These are phyloP conservation scores for Nerophis ophidion DNA, from an alignment of 2,113 vertebrate species.

Conservation along the genomic window DNA sequence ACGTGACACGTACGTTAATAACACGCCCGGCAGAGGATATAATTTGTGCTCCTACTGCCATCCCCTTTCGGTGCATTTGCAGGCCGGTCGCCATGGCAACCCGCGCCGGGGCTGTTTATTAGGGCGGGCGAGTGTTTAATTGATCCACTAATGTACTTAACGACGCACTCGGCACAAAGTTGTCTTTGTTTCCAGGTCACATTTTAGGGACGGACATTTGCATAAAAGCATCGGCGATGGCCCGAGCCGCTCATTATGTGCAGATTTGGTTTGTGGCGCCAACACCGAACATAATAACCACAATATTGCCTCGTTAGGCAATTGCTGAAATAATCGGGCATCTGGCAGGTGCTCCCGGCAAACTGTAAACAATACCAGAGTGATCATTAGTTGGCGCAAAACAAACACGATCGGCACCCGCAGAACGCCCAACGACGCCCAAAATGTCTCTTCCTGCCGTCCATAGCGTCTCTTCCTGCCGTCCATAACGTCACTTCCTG, in stretches of 20 bases:
- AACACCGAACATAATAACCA: conserved; percentile 80
- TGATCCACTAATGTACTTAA: conserved; percentile 96
- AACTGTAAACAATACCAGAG: conserved; percentile 40
- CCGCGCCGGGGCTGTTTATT: conserved; percentile 73
- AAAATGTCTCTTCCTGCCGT: too few species aligned
- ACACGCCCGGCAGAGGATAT: conserved; percentile 19
- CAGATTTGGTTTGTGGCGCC: conserved; percentile 80
- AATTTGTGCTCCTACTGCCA: conserved; percentile 69
- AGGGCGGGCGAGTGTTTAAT: conserved; percentile 92
- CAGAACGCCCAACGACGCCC: too few species aligned
- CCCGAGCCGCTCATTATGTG: conserved; percentile 90
- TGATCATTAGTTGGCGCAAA: conserved; percentile 57
- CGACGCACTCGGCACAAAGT: conserved; percentile 87
- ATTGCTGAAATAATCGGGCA: conserved; percentile 65
- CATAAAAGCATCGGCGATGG: conserved; percentile 92
- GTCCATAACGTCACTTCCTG: too few species aligned
- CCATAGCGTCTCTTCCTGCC: too few species aligned
- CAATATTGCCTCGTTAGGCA: conserved; percentile 84
- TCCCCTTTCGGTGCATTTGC: conserved; percentile 76
- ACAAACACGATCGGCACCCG: conserved; percentile 32
- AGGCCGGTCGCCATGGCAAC: conserved; percentile 82
- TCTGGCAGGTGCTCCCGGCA: conserved; percentile 53
- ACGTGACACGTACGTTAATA: conserved; percentile 26
- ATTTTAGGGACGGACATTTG: conserved; percentile 87
- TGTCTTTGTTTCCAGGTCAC: conserved; percentile 97